Base-by-base conservation (phyloP, 2,113 vertebrate species). In the Tonatia bakeri region DNA sequence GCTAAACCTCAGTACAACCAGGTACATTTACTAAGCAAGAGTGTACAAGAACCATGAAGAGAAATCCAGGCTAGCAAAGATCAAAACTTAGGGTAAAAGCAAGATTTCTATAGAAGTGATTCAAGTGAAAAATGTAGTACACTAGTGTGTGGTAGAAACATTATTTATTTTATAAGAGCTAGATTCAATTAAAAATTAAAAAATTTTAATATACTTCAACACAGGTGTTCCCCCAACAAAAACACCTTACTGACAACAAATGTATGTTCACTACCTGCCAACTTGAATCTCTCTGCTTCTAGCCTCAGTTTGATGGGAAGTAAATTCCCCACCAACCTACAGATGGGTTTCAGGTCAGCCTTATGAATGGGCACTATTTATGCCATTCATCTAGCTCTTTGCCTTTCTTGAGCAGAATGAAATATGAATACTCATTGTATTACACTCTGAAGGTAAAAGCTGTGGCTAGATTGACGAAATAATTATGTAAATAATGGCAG, bases 401-500 rank as follows among this genome's bases (percentile, higher is more conserved):
- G 90, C 28, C 22, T 95, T 97, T 96, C 36, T 26, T 52, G 75
- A n/a, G 17, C 54, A 90, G 86, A 31, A 1, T 36, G 52, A 98
- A 98, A 97, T 90, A 92, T 76, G 89, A 96, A 97, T 77, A 52
- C 20, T 95, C 92, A 93, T 61, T 95, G 96, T 80, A 72, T 85
- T 82, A 45, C 24, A 87, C 72, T 94, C 90, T 4, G 64, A 96
- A 97, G 36, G 19, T 91, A 96, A 97, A 96, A 97, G 6, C 36
- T 98, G 85, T 72, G 96, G 86, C 54, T 87, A 75, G 81, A 97
- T 93, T 98, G 97, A 97, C 91, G 96, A 98, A 98, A 98, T 90
- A 98, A 97, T 97, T 97, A 96, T 94, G 56, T 94, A 97, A 98
- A 98, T 97, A 97, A 56, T 93, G 97, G 89, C 59, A 67, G 93